A percentile compares a stretch with the other conserved stretches of the same genome.
Conservation (phyloP, 1,140 invertebrate species). For the Olivierus martensii region DNA sequence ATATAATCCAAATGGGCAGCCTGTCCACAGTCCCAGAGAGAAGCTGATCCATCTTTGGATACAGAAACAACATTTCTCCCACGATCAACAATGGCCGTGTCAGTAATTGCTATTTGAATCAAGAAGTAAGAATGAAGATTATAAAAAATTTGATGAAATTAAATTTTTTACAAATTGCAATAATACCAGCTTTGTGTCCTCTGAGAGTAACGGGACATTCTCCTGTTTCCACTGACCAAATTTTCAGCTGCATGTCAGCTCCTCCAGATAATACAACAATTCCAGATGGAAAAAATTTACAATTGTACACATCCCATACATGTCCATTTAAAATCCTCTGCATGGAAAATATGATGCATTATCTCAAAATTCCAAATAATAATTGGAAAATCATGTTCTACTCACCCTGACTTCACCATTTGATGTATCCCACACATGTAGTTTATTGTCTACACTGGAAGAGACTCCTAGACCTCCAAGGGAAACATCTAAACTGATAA, state of each 20-base stretch:
- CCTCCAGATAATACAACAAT: constrained; percentile 50
- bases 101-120: constrained; percentile 44
- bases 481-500: constrained; percentile 40
- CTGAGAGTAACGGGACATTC: constrained; percentile 47
- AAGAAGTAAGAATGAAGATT: no score
- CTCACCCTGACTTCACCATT: constrained; percentile 39
- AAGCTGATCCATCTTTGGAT: constrained; percentile 51
- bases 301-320: constrained; percentile 50
- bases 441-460: constrained; percentile 40
- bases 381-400: constrained; percentile 6
- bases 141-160: no score
- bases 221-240: constrained; percentile 54
- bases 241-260: constrained; percentile 49
- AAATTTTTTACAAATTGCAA: no score
- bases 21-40: constrained; percentile 53
- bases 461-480: constrained; percentile 45
- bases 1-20: constrained; percentile 21
- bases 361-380: constrained; percentile 5
- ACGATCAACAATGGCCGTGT: constrained; percentile 49
- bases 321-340: constrained; percentile 48
- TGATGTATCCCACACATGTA: constrained; percentile 47
- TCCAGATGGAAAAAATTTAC: constrained; percentile 55
- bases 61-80: constrained; percentile 57
- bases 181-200: constrained; percentile 43
- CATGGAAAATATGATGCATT: constrained; percentile 4